These are phyloP conservation scores for Desoria tigrina DNA, from an alignment of 2,888 invertebrate genomes.

Conservation along the genomic window DNA sequence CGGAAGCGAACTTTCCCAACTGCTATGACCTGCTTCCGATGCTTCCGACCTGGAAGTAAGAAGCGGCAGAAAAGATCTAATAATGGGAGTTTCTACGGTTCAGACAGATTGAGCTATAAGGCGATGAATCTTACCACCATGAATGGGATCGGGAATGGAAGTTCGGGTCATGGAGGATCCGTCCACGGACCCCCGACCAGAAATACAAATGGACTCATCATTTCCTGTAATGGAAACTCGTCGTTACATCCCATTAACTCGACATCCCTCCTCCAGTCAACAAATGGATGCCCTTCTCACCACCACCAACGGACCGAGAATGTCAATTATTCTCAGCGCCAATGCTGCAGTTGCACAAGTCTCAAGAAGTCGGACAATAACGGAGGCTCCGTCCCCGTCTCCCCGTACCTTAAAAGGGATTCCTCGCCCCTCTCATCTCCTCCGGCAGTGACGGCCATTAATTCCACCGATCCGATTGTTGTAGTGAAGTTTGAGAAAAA, in stretches of 20 bases:
- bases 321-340: background rate
- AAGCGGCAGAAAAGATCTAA: conserved; percentile 1
- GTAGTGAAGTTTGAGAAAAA: conserved; percentile 49
- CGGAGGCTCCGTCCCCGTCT: conserved; percentile 20
- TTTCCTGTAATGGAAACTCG: conserved; percentile 11
- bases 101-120: conserved; percentile 1
- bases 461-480: conserved; percentile 45
- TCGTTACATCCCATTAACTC: background rate
- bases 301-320: background rate
- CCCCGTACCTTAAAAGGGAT: conserved; percentile 33
- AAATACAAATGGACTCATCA: conserved; percentile 14
- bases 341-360: conserved; percentile 7
- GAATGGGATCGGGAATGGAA: background rate
- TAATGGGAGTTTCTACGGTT: conserved; percentile 12
- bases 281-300: background rate
- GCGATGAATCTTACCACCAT: background rate
- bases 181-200: background rate
- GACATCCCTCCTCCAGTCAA: background rate
- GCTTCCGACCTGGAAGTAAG: background rate
- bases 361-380: background rate
- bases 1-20: too few relatives aligned
- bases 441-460: background rate
- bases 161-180: background rate
- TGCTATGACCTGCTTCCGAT: background rate
- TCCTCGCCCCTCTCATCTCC: conserved; percentile 11